A percentile compares a stretch with the other conserved stretches of the same genome.
Conservation (phyloP, 2,113 vertebrate genomes). For the Laticauda colubrina region DNA sequence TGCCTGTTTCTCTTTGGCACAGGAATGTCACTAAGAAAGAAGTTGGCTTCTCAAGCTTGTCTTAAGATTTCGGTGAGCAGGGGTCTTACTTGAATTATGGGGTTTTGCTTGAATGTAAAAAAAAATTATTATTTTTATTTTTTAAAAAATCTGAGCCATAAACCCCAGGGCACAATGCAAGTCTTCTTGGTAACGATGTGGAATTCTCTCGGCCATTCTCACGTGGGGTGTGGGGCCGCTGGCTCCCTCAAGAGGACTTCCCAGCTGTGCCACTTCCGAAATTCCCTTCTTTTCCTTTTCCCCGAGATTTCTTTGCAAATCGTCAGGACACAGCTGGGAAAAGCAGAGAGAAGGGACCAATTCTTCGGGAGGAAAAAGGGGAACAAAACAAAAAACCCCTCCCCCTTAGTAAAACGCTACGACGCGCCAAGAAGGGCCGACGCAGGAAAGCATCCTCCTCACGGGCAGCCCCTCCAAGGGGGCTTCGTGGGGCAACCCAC, state of each 20-base stretch:
- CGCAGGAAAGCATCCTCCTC: neutral
- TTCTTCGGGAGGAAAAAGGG: too few species aligned
- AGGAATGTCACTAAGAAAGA: neutral
- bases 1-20: neutral
- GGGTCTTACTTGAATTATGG: too few species aligned
- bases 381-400: too few species aligned
- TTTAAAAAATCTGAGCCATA: neutral
- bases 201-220: neutral
- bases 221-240: neutral
- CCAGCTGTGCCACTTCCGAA: neutral
- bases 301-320: neutral
- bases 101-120: too few species aligned
- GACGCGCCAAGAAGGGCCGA: neutral
- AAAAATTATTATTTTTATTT: too few species aligned
- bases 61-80: neutral
- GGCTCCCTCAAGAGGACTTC: neutral
- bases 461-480: neutral
- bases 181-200: neutral
- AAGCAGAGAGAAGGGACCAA: neutral
- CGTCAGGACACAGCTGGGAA: accelerated
- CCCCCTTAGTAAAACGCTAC: neutral
- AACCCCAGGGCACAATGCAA: neutral
- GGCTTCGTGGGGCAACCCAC: neutral
- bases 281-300: neutral
- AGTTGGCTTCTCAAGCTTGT: neutral